A percentile compares a stretch with the other conserved stretches of the same genome.
Evolutionary conservation across 1,140 invertebrate species (phyloP).

Genomic region (Zelostemma sp.): DNA sequence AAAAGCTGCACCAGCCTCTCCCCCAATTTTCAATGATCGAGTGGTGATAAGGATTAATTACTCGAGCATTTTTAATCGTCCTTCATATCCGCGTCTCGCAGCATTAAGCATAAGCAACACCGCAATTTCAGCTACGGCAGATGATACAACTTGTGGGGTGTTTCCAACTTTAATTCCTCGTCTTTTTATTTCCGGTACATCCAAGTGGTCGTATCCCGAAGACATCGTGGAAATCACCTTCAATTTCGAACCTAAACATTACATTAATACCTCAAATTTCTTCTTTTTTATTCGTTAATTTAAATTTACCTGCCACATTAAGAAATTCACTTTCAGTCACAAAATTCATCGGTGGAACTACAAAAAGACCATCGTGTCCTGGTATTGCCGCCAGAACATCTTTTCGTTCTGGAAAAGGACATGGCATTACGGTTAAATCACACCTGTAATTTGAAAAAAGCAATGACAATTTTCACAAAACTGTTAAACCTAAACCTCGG

Average conservation of each 20-base stretch:
- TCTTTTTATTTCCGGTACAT: constrained; percentile 75
- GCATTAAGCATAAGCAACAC: constrained; percentile 82
- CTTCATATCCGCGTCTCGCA: constrained; percentile 81
- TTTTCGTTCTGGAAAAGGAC: constrained; percentile 19
- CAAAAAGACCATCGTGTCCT: constrained; percentile 55
- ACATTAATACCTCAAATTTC: too few species aligned
- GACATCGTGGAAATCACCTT: constrained; percentile 80
- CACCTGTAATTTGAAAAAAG: constrained; percentile 44
- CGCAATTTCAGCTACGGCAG: constrained; percentile 86
- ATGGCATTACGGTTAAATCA: constrained; percentile 54
- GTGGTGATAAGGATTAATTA: too few species aligned
- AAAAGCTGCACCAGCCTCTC: too few species aligned
- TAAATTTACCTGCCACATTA: constrained; percentile 53
- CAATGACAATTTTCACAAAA: too few species aligned
- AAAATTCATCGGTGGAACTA: constrained; percentile 35
- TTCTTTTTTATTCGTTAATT: neutral
- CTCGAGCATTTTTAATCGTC: constrained; percentile 75
- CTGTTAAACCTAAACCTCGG: too few species aligned
- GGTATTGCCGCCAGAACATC: constrained; percentile 52
- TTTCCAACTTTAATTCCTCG: constrained; percentile 81
- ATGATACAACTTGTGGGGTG: constrained; percentile 84
- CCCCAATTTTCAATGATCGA: too few species aligned
- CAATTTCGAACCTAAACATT: constrained; percentile 71
- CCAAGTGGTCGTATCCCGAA: constrained; percentile 84
- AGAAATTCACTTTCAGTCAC: constrained; percentile 57